Conservation (phyloP, 2,797 vertebrate genomes). For the Moxostoma hubbsi region DNA sequence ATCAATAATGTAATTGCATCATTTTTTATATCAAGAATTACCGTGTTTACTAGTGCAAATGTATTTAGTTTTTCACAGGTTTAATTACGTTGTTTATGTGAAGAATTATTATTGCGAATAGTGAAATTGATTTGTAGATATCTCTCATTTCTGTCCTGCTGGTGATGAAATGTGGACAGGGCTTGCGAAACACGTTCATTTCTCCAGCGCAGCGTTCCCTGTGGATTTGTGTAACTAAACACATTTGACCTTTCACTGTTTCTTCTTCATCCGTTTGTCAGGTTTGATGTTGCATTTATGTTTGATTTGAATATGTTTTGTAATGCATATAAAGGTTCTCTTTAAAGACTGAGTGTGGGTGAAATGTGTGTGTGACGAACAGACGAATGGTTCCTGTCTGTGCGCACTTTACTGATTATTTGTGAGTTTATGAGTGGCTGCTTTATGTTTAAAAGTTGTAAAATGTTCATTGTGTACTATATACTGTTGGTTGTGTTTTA, state of each 20-base stretch:
- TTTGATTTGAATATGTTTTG: conserved; percentile 15
- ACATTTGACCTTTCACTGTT: conserved; percentile 76
- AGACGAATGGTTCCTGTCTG: conserved; percentile 47
- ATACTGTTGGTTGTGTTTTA: conserved; percentile 81
- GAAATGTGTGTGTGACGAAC: conserved; percentile 49
- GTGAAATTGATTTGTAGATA: too few relatives aligned
- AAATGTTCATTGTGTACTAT: conserved; percentile 78
- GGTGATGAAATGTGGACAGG: too few relatives aligned
- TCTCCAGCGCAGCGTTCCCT: conserved; percentile 25
- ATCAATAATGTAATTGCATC: too few relatives aligned
- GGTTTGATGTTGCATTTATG: conserved; percentile 73
- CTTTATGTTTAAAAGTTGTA: conserved; percentile 68
- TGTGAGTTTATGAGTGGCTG: conserved; percentile 76
- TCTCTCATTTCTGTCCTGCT: too few relatives aligned
- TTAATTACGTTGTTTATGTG: too few relatives aligned
- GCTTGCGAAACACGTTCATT: too few relatives aligned
- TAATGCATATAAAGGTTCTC: conserved; percentile 49
- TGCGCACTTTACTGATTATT: conserved; percentile 80
- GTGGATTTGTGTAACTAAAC: conserved; percentile 73
- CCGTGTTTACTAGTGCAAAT: too few relatives aligned
- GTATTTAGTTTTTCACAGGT: too few relatives aligned
- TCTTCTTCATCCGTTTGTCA: conserved; percentile 73
- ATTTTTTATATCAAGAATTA: too few relatives aligned
- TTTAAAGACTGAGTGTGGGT: conserved; percentile 71
- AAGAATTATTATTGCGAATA: too few relatives aligned